Evolutionary conservation across 2,888 invertebrate genomes (phyloP).

Genomic region (Pristionchus entomophagus): DNA sequence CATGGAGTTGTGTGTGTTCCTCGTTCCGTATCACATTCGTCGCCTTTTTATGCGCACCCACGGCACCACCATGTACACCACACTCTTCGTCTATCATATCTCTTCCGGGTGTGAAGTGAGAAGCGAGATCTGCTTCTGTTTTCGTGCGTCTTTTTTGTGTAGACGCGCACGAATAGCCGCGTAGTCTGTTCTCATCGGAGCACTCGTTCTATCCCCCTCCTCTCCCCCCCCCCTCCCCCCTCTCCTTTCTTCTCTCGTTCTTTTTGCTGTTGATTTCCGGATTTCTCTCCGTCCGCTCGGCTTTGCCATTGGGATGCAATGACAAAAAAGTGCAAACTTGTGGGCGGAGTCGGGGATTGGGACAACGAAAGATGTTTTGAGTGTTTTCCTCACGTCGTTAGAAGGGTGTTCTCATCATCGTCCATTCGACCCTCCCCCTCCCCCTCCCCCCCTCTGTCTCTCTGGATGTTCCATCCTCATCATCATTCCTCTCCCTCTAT

Average conservation of each 20-base stretch:
- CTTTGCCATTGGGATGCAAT: constrained; percentile 4
- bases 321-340: constrained; percentile 32
- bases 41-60: constrained; percentile 19
- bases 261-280: constrained; percentile 21
- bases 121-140: neutral
- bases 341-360: neutral
- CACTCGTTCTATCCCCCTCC: constrained; percentile 17
- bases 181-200: neutral
- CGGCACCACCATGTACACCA: neutral
- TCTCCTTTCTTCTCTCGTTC: constrained; percentile 9
- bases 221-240: neutral
- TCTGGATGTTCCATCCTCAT: no score
- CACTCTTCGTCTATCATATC: neutral
- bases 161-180: neutral
- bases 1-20: constrained; percentile 26
- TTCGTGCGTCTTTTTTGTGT: neutral
- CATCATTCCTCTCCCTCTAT: neutral
- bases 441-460: no score
- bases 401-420: neutral
- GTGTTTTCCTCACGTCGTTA: constrained; percentile 13
- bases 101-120: constrained; percentile 27
- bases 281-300: neutral
- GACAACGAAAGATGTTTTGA: constrained; percentile 11
- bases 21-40: constrained; percentile 40
- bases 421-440: neutral